Base-by-base conservation (phyloP, 2,113 vertebrate species). In the Pyrgilauda ruficollis region DNA sequence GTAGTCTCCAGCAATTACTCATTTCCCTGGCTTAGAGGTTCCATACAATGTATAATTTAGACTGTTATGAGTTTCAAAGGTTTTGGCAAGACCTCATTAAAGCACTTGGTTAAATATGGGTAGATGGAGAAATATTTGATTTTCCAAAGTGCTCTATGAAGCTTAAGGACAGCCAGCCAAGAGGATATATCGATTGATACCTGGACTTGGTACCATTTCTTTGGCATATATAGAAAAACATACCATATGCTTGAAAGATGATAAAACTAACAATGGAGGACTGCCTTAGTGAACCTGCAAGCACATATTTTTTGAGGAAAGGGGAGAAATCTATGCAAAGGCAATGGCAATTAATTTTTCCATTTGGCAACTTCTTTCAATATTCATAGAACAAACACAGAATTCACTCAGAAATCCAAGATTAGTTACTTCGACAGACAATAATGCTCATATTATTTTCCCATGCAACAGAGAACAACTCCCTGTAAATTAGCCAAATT, bases 211-310 rank as follows among this genome's bases (percentile, higher is more conserved):
- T 87, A 93, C 64, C 62, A 61, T 28, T 89, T 87, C 81, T 83
- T 66, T 93, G 91, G 84, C 89, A 83, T 50, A 39, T 28, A 23
- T 15, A 73, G 72, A 75, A 79, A 79, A 94, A 82, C 53, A 41
- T 23, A 88, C 46, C 91, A 88, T 77, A 91, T 94, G 94, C 84
- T 5, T 85, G 91, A 89, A 87, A 87, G 89, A 87, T 77, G 91
- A 96, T 96, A 97, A 97, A 96, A 76, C 74, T 59, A 96, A 96
- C 93, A 97, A 96, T 88, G 75, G 63, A 70, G 55, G 37, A 70
- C 30, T n/a, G 39, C 68, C 55, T 84, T 67, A 2, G 0, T 47
- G 56, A 84, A 78, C 52, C 58, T 84, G 41, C 41, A 91, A 61
- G 66, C 49, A 39, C 1, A 0, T 39, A 35, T 62, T 91, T 94